Base-by-base conservation (phyloP, 1,140 invertebrate species). In the Theocolax elegans region DNA sequence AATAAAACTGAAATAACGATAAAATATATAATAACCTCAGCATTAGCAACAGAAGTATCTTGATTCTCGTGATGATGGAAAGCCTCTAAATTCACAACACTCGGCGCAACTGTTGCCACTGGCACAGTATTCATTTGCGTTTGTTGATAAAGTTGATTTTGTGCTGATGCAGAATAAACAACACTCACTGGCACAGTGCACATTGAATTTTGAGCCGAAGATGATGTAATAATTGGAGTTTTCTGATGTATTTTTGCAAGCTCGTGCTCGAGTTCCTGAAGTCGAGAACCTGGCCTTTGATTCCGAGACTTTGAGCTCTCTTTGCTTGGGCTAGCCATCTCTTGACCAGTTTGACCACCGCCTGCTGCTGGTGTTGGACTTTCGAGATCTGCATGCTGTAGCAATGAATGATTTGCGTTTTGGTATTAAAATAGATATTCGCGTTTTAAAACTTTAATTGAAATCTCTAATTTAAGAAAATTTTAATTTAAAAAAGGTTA, bases 181-280 rank as follows among this genome's bases (percentile, higher is more conserved):
- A 70, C 54, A 27, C 79, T 51, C 29, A 83, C 77, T 44, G 81
- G 80, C 1, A 78, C 79, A 1, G 80, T 83, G 12, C 79, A 67
- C 3, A 79, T 73, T 1, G 40, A 25, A 68, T 46, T 60, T 59
- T 82, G 81, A 8, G 79, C 69, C 7, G 83, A 81, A 49, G 80
- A 74, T 17, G 77, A 63, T 0, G 78, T 76, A 54, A 76, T 75
- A 62, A 29, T 56, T 17, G 48, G 27, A n/a, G 31, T 58, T 44
- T 72, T 72, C 21, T 60, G 64, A 74, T 86, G 84, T 72, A 86
- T 86, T 62, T 86, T 86, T 1, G 83, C 81, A 19, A 86, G 76
- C 63, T 86, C 84, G 40, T 85, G 78, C 31, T 86, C 84, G 13
- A 86, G 72, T 67, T 86, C 84, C 25, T 85, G 83, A 0, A 86